Conservation (phyloP, 2,797 vertebrate genomes). For the Brotula barbata region DNA sequence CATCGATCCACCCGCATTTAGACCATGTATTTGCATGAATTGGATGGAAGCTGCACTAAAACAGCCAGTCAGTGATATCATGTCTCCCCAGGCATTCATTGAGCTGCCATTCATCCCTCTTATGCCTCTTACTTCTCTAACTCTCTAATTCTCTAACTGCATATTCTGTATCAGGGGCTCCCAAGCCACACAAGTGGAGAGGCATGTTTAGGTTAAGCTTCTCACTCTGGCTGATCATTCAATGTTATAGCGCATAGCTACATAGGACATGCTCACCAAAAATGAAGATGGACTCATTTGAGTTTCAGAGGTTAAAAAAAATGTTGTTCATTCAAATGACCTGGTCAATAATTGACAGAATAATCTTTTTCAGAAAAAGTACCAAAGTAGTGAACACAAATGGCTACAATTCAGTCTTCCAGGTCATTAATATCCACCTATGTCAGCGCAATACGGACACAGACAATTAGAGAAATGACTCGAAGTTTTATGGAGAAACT, state of each 20-base stretch:
- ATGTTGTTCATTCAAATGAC: neutral
- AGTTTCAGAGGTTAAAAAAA: no score
- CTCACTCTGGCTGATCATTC: constrained; percentile 30
- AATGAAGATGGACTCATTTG: no score
- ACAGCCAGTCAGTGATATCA: constrained; percentile 59
- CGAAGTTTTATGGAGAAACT: no score
- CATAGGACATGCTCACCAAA: no score
- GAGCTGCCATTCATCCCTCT: constrained; percentile 49
- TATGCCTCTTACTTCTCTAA: constrained; percentile 42
- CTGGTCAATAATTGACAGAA: neutral
- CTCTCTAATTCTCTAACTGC: constrained; percentile 45
- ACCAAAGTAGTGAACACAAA: no score
- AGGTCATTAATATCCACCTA: no score
- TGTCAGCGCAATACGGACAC: no score
- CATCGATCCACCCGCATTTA: constrained; percentile 66
- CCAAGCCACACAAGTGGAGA: constrained; percentile 16
- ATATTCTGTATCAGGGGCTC: constrained; percentile 33
- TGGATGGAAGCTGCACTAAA: constrained; percentile 56
- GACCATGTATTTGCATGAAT: constrained; percentile 54
- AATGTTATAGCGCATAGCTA: constrained; percentile 12
- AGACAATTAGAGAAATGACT: no score
- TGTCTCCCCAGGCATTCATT: constrained; percentile 57
- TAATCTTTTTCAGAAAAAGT: no score
- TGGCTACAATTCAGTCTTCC: no score
- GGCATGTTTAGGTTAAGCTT: constrained; percentile 28